These are phyloP conservation scores for Mamestra configurata DNA, from an alignment of 1,140 invertebrate genomes.

Conservation along the genomic window DNA sequence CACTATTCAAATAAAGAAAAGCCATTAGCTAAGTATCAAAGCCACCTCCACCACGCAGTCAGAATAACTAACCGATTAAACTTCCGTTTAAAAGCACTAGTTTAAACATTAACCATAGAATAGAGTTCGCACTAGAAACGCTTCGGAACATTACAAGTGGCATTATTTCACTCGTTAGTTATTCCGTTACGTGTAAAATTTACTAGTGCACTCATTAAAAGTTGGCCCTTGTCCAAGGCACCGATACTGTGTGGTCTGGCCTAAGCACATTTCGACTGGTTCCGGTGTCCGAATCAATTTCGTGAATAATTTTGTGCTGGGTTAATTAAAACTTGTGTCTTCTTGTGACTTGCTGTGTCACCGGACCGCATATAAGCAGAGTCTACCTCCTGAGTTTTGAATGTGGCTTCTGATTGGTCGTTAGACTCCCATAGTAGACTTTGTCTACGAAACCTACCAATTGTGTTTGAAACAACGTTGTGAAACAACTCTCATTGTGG, in stretches of 20 bases:
- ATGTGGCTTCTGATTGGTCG: too few species aligned
- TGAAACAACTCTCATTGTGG: too few species aligned
- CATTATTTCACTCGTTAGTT: slow-evolving; percentile 47
- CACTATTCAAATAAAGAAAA: not conserved
- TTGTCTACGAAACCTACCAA: too few species aligned
- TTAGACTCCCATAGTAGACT: too few species aligned
- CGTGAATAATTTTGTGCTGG: slow-evolving; percentile 37
- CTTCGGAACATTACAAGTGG: slow-evolving; percentile 18
- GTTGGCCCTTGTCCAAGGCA: slow-evolving; percentile 56
- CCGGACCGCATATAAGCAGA: too few species aligned
- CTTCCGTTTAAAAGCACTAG: slow-evolving; percentile 3
- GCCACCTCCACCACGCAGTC: not conserved
- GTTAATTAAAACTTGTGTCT: slow-evolving; percentile 31
- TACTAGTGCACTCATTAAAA: slow-evolving; percentile 64
- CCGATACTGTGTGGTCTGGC: slow-evolving; percentile 49
- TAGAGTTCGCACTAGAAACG: slow-evolving; percentile 11
- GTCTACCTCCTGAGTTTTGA: too few species aligned
- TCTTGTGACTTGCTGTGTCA: not conserved
- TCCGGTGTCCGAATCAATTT: slow-evolving; percentile 51
- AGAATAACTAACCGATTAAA: slow-evolving; percentile 10
- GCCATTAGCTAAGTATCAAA: slow-evolving; percentile 1
- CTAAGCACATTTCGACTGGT: slow-evolving; percentile 55
- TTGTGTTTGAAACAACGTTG: too few species aligned
- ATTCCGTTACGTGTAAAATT: slow-evolving; percentile 62
- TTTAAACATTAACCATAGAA: slow-evolving; percentile 8